phyloP scores from a whole-genome alignment of 1,140 invertebrate genomes.

The Hypsibius dujardini region DNA sequence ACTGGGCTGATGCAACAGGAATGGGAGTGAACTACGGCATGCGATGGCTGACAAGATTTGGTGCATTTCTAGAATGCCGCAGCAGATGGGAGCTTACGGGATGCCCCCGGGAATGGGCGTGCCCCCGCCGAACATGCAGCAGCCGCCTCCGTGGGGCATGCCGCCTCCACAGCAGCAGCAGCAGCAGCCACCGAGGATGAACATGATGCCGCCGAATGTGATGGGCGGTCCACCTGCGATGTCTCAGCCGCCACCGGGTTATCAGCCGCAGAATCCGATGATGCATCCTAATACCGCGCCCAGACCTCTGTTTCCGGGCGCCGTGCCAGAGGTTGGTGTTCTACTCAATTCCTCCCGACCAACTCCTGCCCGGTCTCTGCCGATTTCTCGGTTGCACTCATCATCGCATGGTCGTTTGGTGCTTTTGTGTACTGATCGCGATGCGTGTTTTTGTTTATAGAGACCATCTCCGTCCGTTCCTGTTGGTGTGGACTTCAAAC shows the following conservation, averaged over 20 bases:
- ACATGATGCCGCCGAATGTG: not conserved
- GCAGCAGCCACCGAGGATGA: slow-evolving; percentile 8
- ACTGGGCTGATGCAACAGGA: no score
- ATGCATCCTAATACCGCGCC: slow-evolving; percentile 18
- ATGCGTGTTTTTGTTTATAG: no score
- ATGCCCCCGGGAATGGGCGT: no score
- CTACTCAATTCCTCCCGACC: not conserved
- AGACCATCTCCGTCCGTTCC: slow-evolving; percentile 33
- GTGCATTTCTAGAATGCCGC: slow-evolving; percentile 18
- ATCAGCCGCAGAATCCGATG: no score
- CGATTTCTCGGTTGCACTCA: not conserved
- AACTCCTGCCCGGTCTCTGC: not conserved
- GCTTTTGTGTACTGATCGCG: no score
- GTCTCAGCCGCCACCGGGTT: no score
- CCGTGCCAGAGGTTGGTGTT: not conserved
- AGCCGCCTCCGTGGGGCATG: slow-evolving; percentile 54
- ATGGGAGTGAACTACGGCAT: no score
- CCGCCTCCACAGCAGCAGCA: slow-evolving; percentile 29
- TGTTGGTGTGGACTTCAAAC: slow-evolving; percentile 46
- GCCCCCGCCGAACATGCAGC: slow-evolving; percentile 31
- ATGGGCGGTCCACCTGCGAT: no score
- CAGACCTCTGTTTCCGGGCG: slow-evolving; percentile 26
- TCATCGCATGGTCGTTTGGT: no score
- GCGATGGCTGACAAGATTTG: no score
- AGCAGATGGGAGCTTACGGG: no score